Percentiles rank a stretch among this genome's conserved stretches.
These are phyloP conservation scores for Setophaga coronata DNA, from an alignment of 2,113 vertebrate species.

Conservation along the genomic window DNA sequence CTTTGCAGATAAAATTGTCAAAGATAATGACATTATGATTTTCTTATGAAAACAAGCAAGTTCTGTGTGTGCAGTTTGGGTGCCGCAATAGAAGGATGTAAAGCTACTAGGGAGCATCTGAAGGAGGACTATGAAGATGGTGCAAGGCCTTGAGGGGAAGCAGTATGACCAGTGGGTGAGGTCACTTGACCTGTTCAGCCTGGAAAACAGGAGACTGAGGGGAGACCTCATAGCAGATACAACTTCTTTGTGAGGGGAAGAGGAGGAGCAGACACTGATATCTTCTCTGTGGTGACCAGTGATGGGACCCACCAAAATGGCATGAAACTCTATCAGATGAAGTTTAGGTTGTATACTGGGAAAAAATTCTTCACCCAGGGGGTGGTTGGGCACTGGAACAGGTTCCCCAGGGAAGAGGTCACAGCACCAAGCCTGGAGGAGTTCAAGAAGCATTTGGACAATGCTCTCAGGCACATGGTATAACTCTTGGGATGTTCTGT, in stretches of 20 bases:
- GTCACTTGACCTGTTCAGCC: neutral
- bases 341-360: neutral
- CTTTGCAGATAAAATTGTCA: neutral
- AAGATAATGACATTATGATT: neutral
- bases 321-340: neutral
- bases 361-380: neutral
- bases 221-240: neutral
- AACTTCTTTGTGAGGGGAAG: neutral
- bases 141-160: neutral
- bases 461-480: neutral
- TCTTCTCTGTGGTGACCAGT: neutral
- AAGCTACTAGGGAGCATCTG: neutral
- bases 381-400: neutral
- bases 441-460: neutral
- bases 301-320: neutral
- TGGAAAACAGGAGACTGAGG: neutral
- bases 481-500: neutral
- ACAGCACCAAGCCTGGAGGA: neutral
- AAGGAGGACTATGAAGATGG: neutral
- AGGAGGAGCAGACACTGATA: neutral
- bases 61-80: neutral
- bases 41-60: neutral
- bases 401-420: neutral
- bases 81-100: neutral
- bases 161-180: fast-evolving